Base-by-base conservation (phyloP, 2,797 vertebrate genomes). In the Gymnoscopelus braueri region DNA sequence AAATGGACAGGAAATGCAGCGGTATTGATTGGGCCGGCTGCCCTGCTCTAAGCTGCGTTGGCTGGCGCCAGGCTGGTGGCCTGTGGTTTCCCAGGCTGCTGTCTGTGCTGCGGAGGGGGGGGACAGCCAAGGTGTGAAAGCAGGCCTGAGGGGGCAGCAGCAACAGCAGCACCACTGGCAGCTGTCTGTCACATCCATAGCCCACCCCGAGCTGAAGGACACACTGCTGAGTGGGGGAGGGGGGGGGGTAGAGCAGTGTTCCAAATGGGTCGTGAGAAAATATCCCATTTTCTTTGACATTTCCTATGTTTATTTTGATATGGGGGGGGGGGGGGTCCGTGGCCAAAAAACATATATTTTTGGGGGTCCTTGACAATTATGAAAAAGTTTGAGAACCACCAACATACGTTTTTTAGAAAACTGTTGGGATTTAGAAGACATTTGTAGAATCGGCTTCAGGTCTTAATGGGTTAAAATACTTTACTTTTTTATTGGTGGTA, bases 1-100 rank as follows among this genome's bases (percentile, higher is more conserved):
- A 98, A 98, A 99, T 99, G 96, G 96, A 97, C 96, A 98, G 97
- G 97, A 99, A 99, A 97, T 96, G 95, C 96, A 96, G 93, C 87
- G 86, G 91, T 98, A 99, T 99, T 95, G 98, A 99, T 99, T 95
- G 94, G 95, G 93, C 92, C 91, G 84, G 85, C 87, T 89, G 91
- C 88, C 84, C 84, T 89, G 86, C 87, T 83, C 75, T 63, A 81
- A 87, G 84, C 74, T 87, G 85, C 71, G 55, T 84, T 91, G 91
- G 93, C 95, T 95, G 98, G 98, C 97, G 97, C 97, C 97, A 97
- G 95, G 91, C 94, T 84, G 94, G 95, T 95, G 94, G 95, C 95
- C 95, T 94, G 97, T 93, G 97, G 97, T 98, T 98, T 97, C 94
- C 94, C 94, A 93, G 93, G 93, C 93, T 86, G 90, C 89, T 85